Evolutionary conservation across 2,797 vertebrate species (phyloP).

Genomic region (Sebastes itinus): DNA sequence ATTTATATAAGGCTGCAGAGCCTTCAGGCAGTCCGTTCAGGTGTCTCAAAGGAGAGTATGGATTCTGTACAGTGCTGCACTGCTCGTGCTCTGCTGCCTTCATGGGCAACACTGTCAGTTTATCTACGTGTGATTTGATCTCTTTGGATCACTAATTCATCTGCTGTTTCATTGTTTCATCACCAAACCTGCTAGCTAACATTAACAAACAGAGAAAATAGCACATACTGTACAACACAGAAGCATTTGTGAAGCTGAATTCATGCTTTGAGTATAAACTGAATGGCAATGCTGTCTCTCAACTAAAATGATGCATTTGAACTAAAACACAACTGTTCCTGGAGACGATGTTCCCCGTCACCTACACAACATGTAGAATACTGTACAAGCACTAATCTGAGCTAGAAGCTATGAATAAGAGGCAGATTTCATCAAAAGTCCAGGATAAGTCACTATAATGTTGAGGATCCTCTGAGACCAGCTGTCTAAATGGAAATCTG

Average conservation of each 20-base stretch:
- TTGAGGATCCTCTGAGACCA: too few relatives aligned
- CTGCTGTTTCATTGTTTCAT: background rate
- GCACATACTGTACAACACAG: background rate
- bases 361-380: background rate
- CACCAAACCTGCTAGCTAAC: background rate
- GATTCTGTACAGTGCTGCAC: background rate
- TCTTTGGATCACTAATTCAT: background rate
- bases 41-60: background rate
- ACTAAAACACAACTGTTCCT: background rate
- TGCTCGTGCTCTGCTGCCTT: background rate
- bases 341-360: background rate
- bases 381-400: background rate
- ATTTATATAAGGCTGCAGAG: background rate
- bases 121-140: background rate
- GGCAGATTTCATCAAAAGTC: too few relatives aligned
- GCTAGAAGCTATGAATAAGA: too few relatives aligned
- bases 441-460: too few relatives aligned
- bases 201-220: background rate
- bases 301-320: background rate
- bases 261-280: background rate
- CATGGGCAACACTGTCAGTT: background rate
- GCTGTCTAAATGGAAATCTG: too few relatives aligned
- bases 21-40: background rate
- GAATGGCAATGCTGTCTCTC: background rate
- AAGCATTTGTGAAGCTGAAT: background rate